Conservation (phyloP, 2,888 invertebrate genomes). For the Drosophila mettleri region DNA sequence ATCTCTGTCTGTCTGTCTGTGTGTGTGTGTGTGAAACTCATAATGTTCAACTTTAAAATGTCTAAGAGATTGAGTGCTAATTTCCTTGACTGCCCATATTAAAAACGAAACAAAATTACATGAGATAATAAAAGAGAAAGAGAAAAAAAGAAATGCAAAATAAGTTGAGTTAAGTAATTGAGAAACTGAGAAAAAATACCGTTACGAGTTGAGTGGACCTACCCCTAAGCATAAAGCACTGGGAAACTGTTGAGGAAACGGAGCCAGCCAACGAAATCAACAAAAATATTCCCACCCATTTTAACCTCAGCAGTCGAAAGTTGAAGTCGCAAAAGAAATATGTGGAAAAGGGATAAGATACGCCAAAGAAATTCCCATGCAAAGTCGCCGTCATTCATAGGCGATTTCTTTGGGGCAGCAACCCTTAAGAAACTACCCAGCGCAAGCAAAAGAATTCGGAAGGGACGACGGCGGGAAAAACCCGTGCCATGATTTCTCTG, state of each 20-base stretch:
- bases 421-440: conserved; percentile 27
- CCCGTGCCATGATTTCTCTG: conserved; percentile 67
- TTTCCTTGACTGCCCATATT: conserved; percentile 35
- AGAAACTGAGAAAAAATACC: conserved; percentile 18
- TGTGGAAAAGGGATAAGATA: conserved; percentile 1
- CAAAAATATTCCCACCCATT: conserved; percentile 84
- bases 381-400: conserved; percentile 38
- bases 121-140: conserved; percentile 21
- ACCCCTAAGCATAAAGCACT: conserved; percentile 23
- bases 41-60: conserved; percentile 37
- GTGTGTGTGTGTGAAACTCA: conserved; percentile 53
- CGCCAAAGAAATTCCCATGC: conserved; percentile 71
- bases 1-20: neutral
- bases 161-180: conserved; percentile 47
- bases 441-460: conserved; percentile 45
- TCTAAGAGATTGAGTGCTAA: conserved; percentile 20
- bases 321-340: conserved; percentile 55
- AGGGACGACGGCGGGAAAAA: conserved; percentile 43
- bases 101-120: conserved; percentile 28
- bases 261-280: conserved; percentile 51
- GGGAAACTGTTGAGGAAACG: conserved; percentile 10
- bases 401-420: conserved; percentile 26
- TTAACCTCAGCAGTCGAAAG: conserved; percentile 74
- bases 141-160: conserved; percentile 13
- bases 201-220: conserved; percentile 23